phyloP scores from a whole-genome alignment of 2,888 invertebrate genomes.

The Dendrolimus pini region DNA sequence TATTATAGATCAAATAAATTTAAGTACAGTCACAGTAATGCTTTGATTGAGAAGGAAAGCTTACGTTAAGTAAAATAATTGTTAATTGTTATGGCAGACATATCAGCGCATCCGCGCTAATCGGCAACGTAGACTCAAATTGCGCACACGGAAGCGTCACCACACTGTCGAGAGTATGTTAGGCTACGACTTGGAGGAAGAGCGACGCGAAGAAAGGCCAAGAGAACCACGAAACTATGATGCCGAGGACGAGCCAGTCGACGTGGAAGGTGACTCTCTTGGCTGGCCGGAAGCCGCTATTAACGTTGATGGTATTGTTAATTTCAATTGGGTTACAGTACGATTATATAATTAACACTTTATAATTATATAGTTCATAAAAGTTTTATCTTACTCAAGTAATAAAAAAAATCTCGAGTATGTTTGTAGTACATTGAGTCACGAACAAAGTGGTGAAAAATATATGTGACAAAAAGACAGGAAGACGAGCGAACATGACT shows the following conservation, averaged over 20 bases:
- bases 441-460: no score
- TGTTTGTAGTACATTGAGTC: no score
- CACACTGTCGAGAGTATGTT: conserved; percentile 74
- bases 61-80: no score
- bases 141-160: conserved; percentile 71
- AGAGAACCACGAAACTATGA: conserved; percentile 53
- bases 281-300: conserved; percentile 69
- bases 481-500: no score
- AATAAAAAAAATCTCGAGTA: no score
- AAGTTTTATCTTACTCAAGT: neutral
- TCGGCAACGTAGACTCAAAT: conserved; percentile 65
- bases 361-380: neutral
- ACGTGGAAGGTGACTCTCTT: conserved; percentile 70
- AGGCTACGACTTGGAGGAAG: conserved; percentile 67
- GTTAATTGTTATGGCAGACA: conserved; percentile 34
- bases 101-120: conserved; percentile 72
- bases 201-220: conserved; percentile 61
- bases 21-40: no score
- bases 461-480: no score
- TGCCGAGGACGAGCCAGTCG: conserved; percentile 70
- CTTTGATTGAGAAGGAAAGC: no score
- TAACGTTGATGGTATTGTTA: conserved; percentile 50
- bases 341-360: neutral
- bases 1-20: no score
- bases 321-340: no score